These are phyloP conservation scores for Oegoconia quadripuncta DNA, from an alignment of 2,888 invertebrate genomes.

Conservation along the genomic window DNA sequence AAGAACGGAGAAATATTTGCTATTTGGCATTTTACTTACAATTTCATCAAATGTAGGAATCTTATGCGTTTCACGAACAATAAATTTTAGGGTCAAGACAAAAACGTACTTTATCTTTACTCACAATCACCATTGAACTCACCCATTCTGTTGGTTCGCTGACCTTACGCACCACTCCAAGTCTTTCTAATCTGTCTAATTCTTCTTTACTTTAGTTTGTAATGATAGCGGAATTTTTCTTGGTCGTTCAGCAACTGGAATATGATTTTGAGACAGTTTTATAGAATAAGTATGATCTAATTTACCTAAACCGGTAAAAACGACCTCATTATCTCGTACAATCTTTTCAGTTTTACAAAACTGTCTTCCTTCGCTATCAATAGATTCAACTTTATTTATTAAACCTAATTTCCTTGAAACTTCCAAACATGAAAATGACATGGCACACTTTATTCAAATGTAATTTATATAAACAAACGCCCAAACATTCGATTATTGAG, in stretches of 20 bases:
- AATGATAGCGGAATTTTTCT: slow-evolving; percentile 5
- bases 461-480: neutral
- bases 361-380: slow-evolving; percentile 1
- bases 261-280: slow-evolving; percentile 1
- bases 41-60: neutral
- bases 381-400: neutral
- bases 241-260: slow-evolving; percentile 3
- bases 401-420: too few species aligned
- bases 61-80: neutral
- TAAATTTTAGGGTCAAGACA: neutral
- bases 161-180: neutral
- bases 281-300: slow-evolving; percentile 5
- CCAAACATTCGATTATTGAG: slow-evolving; percentile 1
- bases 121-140: too few species aligned
- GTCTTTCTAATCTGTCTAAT: neutral
- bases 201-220: slow-evolving; percentile 3
- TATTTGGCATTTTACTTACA: neutral
- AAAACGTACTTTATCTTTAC: neutral
- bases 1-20: neutral
- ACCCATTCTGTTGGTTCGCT: slow-evolving; percentile 1
- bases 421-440: neutral
- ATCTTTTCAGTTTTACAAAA: neutral
- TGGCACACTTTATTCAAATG: too few species aligned
- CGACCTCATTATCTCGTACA: too few species aligned
- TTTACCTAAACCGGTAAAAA: slow-evolving; percentile 5